phyloP scores from a whole-genome alignment of 2,888 invertebrate genomes.

The Rosalia funebris region DNA sequence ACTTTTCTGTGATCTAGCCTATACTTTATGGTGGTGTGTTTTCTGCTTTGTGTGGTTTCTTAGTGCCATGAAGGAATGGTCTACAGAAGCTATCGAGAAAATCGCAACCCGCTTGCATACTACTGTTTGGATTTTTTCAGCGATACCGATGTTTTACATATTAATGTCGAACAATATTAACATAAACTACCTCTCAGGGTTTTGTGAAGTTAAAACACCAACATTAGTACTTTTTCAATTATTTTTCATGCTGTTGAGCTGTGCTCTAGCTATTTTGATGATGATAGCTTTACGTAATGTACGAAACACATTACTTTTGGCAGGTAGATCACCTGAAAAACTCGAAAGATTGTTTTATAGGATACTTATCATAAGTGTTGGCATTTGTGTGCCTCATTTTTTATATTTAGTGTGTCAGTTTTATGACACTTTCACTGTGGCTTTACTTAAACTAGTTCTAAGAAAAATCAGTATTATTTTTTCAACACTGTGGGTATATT shows the following conservation, averaged over 20 bases:
- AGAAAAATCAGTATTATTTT: conserved; percentile 55
- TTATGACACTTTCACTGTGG: conserved; percentile 51
- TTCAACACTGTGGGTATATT: conserved; percentile 58
- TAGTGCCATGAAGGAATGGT: conserved; percentile 92
- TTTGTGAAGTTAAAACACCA: conserved; percentile 74
- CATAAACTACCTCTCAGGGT: conserved; percentile 82
- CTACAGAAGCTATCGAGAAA: conserved; percentile 88
- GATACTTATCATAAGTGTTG: conserved; percentile 80
- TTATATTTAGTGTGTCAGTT: conserved; percentile 74
- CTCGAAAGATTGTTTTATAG: conserved; percentile 77
- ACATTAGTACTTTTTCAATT: conserved; percentile 50
- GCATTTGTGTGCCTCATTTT: conserved; percentile 80
- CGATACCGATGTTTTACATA: conserved; percentile 85
- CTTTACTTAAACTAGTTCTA: conserved; percentile 51
- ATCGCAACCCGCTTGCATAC: conserved; percentile 88
- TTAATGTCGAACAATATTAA: conserved; percentile 81
- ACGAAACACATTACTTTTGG: conserved; percentile 67
- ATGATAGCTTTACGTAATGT: conserved; percentile 82
- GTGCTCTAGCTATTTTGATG: conserved; percentile 78
- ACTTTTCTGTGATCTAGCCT: conserved; percentile 79
- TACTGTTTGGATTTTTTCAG: conserved; percentile 88
- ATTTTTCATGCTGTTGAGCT: conserved; percentile 68
- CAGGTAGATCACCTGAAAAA: conserved; percentile 70
- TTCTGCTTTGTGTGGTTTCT: conserved; percentile 90
- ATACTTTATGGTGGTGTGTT: conserved; percentile 88